Conservation (phyloP, 1,140 invertebrate genomes). For the Daktulosphaira vitifoliae region DNA sequence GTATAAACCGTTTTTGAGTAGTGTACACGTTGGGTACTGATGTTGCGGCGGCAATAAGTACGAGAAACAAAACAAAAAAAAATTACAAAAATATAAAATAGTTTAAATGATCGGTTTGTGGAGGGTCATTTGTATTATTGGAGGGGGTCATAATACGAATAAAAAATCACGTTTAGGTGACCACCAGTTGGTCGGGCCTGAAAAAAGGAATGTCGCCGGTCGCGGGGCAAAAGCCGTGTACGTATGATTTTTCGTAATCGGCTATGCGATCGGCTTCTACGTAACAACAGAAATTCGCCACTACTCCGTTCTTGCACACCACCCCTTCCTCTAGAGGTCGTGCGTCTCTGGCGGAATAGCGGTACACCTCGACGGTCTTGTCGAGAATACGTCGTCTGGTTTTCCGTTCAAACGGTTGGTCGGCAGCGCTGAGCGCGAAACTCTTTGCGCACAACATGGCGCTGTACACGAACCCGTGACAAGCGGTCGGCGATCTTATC, state of each 20-base stretch:
- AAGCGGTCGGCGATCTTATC: constrained; percentile 1
- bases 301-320: not conserved
- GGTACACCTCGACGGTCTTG: not conserved
- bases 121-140: too few species aligned
- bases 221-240: not conserved
- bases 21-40: too few species aligned
- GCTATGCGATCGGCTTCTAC: not conserved
- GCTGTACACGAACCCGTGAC: not conserved
- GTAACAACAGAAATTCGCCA: not conserved
- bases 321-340: not conserved
- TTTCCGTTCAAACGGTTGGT: not conserved
- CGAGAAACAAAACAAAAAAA: too few species aligned
- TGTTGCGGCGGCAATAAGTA: too few species aligned
- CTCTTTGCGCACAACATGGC: constrained; percentile 2
- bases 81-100: too few species aligned
- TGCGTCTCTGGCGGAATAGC: not conserved
- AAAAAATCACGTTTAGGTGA: too few species aligned
- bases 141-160: too few species aligned
- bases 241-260: not conserved
- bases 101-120: too few species aligned
- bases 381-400: not conserved
- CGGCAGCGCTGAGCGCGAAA: not conserved
- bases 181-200: too few species aligned
- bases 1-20: too few species aligned
- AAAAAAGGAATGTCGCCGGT: not conserved